phyloP scores from a whole-genome alignment of 1,140 invertebrate species.

The Chlorops oryzae region DNA sequence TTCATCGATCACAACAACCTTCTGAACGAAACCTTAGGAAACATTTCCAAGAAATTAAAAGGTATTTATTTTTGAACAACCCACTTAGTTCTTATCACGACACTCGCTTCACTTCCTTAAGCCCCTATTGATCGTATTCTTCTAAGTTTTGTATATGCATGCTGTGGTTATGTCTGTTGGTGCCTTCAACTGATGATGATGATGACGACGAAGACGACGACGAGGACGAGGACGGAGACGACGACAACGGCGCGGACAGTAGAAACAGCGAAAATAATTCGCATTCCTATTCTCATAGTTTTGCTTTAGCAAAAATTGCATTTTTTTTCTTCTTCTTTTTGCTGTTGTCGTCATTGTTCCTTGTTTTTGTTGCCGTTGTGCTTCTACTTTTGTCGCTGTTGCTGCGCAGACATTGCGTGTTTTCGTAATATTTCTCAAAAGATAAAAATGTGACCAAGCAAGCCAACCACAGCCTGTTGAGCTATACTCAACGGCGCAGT shows the following conservation, averaged over 20 bases:
- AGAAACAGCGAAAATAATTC: conserved; percentile 13
- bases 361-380: conserved; percentile 8
- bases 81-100: conserved; percentile 6
- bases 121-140: neutral
- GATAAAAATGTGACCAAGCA: conserved; percentile 46
- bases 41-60: no score
- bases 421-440: conserved; percentile 48
- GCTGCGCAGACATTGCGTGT: conserved; percentile 38
- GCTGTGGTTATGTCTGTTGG: neutral
- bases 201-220: neutral
- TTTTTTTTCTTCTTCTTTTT: conserved; percentile 10
- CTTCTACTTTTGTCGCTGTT: conserved; percentile 9
- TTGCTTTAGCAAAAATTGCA: neutral
- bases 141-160: neutral
- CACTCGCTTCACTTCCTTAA: neutral
- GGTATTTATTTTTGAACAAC: no score
- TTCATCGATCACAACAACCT: no score
- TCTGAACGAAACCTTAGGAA: no score
- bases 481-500: no score
- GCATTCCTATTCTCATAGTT: conserved; percentile 13
- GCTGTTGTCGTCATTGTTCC: neutral
- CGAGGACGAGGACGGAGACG: neutral
- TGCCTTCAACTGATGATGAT: neutral
- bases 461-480: no score
- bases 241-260: neutral